Evolutionary conservation across 2,113 vertebrate species (phyloP), one percentile per base, ranked within the genome.

Genomic region (Hemichromis elongatus): DNA sequence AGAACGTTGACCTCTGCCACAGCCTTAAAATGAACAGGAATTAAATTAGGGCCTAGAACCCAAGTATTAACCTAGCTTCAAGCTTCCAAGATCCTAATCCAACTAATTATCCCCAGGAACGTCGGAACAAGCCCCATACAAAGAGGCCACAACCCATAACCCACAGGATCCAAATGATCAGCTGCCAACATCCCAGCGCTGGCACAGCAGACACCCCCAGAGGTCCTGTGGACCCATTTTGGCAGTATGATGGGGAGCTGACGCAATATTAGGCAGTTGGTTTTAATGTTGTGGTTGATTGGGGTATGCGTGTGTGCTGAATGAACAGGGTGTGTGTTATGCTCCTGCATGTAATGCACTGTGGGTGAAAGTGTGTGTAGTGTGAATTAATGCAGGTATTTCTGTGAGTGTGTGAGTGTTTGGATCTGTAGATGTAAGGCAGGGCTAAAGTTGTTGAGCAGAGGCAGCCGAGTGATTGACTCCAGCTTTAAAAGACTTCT

Each of bases 321-420:
- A 59, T 42, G 73, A 28, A 57, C 66, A 61, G 63, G 79, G 82
- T 70, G 88, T 83, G 83, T 86, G 84, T 82, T 86, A 70, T 88
- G 83, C 85, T 88, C 79, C 80, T 85, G 93, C 92, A 88, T 93
- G 91, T 24, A 70, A 85, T 86, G 83, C 53, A 77, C 55, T 80
- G 79, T 90, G 80, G 56, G 80, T 88, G 83, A 55, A 33, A 40
- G 55, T 10, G 28, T 83, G 82, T 73, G 61, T 35, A 3, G 28
- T 4, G 56, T 50, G 47, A 86, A 70, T 70, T 14, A 37, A 30
- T 33, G 18, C 2, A 16, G 50, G 37, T 10, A 16, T 45, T 45
- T 70, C 40, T 47, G 45, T 70, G 3, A 28, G 66, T 73, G 66
- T 73, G 40, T 52, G 70, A 35, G 80, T 73, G 42, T 52, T 21